A percentile compares a stretch with the other conserved stretches of the same genome.
phyloP scores from a whole-genome alignment of 2,797 vertebrate genomes.

The Schizopygopsis pylzovi region DNA sequence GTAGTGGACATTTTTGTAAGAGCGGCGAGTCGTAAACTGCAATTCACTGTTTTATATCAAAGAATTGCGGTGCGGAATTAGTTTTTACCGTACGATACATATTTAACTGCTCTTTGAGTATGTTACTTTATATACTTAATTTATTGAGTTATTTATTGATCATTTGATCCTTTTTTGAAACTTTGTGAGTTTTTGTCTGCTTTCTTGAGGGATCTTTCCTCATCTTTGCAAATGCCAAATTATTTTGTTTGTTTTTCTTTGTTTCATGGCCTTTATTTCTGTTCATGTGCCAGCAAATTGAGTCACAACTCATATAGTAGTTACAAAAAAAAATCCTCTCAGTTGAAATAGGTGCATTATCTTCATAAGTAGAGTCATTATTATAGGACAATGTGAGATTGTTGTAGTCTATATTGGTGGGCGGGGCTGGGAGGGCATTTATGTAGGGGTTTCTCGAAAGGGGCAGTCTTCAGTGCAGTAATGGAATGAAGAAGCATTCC shows the following conservation, averaged over 20 bases:
- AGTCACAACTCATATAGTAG: neutral
- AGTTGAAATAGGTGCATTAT: slow-evolving; percentile 32
- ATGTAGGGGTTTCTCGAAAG: neutral
- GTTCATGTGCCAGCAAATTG: slow-evolving; percentile 51
- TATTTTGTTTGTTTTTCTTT: slow-evolving; percentile 65
- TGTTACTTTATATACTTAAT: slow-evolving; percentile 47
- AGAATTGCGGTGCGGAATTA: slow-evolving; percentile 69
- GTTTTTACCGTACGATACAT: slow-evolving; percentile 51
- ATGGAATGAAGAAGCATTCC: slow-evolving; percentile 5
- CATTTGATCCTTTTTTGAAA: slow-evolving; percentile 20
- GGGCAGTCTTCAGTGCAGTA: slow-evolving; percentile 25
- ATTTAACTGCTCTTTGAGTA: slow-evolving; percentile 50
- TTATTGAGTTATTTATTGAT: slow-evolving; percentile 59
- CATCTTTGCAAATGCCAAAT: slow-evolving; percentile 62
- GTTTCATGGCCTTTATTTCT: slow-evolving; percentile 66
- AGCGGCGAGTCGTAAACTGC: slow-evolving; percentile 67
- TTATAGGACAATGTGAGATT: slow-evolving; percentile 24
- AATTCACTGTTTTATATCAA: slow-evolving; percentile 77
- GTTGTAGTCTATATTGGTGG: slow-evolving; percentile 32
- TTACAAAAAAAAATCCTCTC: slow-evolving; percentile 8
- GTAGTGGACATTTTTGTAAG: slow-evolving; percentile 74
- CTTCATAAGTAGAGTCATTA: slow-evolving; percentile 27
- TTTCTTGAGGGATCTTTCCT: slow-evolving; percentile 36
- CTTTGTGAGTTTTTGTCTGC: slow-evolving; percentile 36
- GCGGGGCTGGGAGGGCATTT: neutral